Percentiles rank a stretch among this genome's conserved stretches.
These are phyloP conservation scores for Batillaria attramentaria DNA, from an alignment of 1,140 invertebrate genomes.

Conservation along the genomic window DNA sequence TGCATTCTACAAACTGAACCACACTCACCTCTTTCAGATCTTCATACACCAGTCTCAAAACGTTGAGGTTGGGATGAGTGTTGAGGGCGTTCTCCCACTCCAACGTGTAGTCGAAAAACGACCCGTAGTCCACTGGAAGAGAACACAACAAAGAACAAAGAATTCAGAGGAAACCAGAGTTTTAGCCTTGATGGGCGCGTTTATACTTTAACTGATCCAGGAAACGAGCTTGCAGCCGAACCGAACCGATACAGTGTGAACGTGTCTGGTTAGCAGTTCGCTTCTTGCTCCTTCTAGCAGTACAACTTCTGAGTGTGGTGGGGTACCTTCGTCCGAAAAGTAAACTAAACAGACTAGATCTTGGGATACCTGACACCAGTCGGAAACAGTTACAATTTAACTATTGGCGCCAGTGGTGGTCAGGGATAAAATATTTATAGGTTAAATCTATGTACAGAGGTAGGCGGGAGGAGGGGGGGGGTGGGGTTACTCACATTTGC, in stretches of 20 bases:
- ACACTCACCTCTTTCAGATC: conserved; percentile 53
- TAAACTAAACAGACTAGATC: too few relatives aligned
- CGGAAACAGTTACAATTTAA: background rate
- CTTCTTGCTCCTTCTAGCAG: too few relatives aligned
- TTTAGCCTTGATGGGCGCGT: background rate
- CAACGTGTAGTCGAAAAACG: conserved; percentile 30
- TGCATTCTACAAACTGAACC: too few relatives aligned
- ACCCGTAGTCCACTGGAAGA: conserved; percentile 24
- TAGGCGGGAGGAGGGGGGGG: too few relatives aligned
- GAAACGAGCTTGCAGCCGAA: background rate
- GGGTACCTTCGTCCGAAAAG: background rate
- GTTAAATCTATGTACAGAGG: too few relatives aligned
- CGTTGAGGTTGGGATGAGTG: conserved; percentile 45
- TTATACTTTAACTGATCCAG: background rate
- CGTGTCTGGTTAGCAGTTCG: too few relatives aligned
- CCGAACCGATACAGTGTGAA: too few relatives aligned
- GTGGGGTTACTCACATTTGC: conserved; percentile 48
- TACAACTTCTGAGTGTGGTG: background rate
- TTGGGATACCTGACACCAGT: background rate
- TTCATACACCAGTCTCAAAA: conserved; percentile 47
- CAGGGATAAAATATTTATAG: too few relatives aligned
- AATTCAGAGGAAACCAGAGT: background rate
- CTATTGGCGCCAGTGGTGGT: background rate
- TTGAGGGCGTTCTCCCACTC: conserved; percentile 49
- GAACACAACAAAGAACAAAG: background rate